These are phyloP conservation scores for Urophycis tenuis DNA, from an alignment of 2,797 vertebrate genomes.

Conservation along the genomic window DNA sequence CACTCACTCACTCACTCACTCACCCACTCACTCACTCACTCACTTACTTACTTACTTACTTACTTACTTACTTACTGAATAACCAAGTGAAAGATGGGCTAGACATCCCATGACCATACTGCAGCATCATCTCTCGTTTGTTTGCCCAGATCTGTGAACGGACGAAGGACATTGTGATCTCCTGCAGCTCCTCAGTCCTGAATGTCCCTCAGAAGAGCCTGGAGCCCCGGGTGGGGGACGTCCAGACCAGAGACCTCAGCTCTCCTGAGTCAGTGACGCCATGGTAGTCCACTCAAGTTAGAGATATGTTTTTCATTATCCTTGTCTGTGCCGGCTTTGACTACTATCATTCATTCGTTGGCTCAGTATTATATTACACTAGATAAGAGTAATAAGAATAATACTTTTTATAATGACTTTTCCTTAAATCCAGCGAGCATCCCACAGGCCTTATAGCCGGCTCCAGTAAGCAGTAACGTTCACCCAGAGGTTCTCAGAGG, in stretches of 20 bases:
- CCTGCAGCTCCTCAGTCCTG: conserved; percentile 54
- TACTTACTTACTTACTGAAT: background rate
- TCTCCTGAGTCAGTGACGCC: conserved; percentile 45
- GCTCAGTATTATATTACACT: background rate
- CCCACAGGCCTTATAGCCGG: background rate
- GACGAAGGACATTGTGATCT: conserved; percentile 45
- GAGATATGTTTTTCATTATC: too few relatives aligned
- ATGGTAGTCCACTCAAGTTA: conserved; percentile 34
- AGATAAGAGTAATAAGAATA: background rate
- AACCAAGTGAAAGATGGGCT: background rate
- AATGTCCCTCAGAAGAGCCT: conserved; percentile 50
- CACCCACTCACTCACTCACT: too few relatives aligned
- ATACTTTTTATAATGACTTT: background rate
- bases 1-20: too few relatives aligned
- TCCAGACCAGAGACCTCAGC: conserved; percentile 44
- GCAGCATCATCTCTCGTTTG: background rate
- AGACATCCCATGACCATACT: background rate
- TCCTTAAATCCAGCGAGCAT: background rate
- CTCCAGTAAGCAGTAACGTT: background rate
- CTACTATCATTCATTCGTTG: background rate
- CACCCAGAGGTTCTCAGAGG: too few relatives aligned
- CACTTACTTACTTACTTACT: too few relatives aligned
- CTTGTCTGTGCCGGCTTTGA: background rate
- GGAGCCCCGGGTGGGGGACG: conserved; percentile 17
- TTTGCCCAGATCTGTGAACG: conserved; percentile 38